Percentiles rank a stretch among this genome's conserved stretches.
Conservation (phyloP, 2,113 vertebrate genomes). For the Tonatia bakeri region DNA sequence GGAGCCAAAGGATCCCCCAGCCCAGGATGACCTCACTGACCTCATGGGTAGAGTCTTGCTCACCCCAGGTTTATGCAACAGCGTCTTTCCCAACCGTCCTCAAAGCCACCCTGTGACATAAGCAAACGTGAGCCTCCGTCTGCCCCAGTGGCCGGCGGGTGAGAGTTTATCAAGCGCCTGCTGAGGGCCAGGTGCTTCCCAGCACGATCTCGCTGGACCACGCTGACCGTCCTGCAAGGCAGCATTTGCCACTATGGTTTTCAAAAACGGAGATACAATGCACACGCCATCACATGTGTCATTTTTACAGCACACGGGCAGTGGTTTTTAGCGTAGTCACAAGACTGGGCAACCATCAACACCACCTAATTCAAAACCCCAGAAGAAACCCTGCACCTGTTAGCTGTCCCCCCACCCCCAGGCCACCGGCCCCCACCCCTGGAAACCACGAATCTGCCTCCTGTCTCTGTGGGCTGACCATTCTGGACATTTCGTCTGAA, state of each 20-base stretch:
- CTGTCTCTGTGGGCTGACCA: background rate
- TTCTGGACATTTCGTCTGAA: background rate
- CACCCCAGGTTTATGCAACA: conserved; percentile 57
- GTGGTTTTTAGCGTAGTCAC: background rate
- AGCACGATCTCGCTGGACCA: background rate
- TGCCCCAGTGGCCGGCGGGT: background rate
- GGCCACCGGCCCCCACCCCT: background rate
- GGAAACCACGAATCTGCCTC: background rate
- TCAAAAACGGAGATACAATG: background rate
- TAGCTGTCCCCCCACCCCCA: background rate
- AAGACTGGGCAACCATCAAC: background rate
- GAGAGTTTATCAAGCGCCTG: background rate
- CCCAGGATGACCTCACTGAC: background rate
- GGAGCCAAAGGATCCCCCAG: background rate
- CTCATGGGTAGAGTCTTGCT: background rate
- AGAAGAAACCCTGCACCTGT: background rate
- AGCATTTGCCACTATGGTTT: too few species aligned
- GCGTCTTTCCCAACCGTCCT: conserved; percentile 41
- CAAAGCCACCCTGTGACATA: conserved; percentile 31
- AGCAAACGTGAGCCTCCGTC: background rate
- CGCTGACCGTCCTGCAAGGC: rapidly evolving
- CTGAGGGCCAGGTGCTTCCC: rapidly evolving
- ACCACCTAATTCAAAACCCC: background rate
- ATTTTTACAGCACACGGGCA: background rate
- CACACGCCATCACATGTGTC: too few species aligned